phyloP scores from a whole-genome alignment of 1,140 invertebrate species.

The Bombus superbus region DNA sequence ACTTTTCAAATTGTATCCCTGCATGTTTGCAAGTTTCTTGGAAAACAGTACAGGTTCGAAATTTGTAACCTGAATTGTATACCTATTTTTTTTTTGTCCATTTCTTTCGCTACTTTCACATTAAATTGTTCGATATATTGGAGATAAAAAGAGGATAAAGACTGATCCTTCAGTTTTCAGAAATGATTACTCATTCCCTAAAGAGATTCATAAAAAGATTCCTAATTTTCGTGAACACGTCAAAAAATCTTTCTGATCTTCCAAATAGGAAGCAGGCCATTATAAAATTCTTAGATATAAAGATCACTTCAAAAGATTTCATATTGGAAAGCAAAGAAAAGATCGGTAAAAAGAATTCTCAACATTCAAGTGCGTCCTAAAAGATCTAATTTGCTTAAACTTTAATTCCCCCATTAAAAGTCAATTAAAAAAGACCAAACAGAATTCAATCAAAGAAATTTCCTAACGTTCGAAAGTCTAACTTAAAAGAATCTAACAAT shows the following conservation, averaged over 20 bases:
- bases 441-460: background rate
- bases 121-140: no score
- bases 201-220: background rate
- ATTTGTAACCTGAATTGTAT: no score
- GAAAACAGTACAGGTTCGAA: no score
- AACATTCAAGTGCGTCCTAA: background rate
- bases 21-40: no score
- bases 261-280: background rate
- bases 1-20: no score
- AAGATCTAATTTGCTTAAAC: background rate
- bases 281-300: no score
- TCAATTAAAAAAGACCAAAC: background rate
- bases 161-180: background rate
- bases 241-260: background rate
- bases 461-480: background rate
- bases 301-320: no score
- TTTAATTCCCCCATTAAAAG: background rate
- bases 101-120: no score
- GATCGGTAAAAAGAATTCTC: no score
- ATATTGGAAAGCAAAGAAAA: background rate
- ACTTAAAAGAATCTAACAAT: background rate
- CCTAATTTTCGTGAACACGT: background rate
- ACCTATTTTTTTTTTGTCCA: no score
- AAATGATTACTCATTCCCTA: background rate
- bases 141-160: no score